Percentiles rank a stretch among this genome's conserved stretches.
Conservation (phyloP, 1,140 invertebrate species). For the Drosophila equinoxialis region DNA sequence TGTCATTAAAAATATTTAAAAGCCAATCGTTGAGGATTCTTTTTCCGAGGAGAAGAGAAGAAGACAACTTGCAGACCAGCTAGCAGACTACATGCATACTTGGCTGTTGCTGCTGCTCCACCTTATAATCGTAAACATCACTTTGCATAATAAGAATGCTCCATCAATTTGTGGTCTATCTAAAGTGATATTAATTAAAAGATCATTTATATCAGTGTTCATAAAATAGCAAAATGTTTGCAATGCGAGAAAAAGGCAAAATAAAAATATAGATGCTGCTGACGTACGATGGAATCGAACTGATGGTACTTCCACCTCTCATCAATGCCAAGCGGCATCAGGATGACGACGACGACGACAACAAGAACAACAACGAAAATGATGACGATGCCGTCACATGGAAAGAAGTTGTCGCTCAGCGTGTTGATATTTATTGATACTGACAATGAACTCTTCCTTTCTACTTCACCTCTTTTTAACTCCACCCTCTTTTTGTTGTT, state of each 20-base stretch:
- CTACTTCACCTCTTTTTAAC: not conserved
- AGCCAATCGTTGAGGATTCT: conserved; percentile 31
- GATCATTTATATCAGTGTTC: conserved; percentile 82
- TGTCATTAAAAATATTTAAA: conserved; percentile 78
- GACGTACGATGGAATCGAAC: conserved; percentile 59
- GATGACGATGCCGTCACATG: conserved; percentile 21
- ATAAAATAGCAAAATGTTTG: conserved; percentile 79
- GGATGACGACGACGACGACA: conserved; percentile 15
- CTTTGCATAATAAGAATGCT: conserved; percentile 82
- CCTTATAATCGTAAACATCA: conserved; percentile 78
- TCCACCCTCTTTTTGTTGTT: conserved; percentile 5
- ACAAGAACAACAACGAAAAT: not conserved
- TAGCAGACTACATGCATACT: not conserved
- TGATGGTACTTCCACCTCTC: conserved; percentile 33
- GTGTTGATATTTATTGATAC: conserved; percentile 80
- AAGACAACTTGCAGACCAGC: conserved; percentile 10
- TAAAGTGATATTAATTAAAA: conserved; percentile 83
- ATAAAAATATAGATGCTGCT: conserved; percentile 43
- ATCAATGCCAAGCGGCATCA: conserved; percentile 76
- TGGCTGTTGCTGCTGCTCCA: conserved; percentile 6
- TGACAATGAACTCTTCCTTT: conserved; percentile 70
- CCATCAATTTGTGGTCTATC: conserved; percentile 79
- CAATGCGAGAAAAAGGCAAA: not conserved
- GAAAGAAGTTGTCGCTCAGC: conserved; percentile 75
- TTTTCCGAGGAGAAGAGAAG: not conserved